phyloP scores from a whole-genome alignment of 1,140 invertebrate species.

The Megalopta genalis region DNA sequence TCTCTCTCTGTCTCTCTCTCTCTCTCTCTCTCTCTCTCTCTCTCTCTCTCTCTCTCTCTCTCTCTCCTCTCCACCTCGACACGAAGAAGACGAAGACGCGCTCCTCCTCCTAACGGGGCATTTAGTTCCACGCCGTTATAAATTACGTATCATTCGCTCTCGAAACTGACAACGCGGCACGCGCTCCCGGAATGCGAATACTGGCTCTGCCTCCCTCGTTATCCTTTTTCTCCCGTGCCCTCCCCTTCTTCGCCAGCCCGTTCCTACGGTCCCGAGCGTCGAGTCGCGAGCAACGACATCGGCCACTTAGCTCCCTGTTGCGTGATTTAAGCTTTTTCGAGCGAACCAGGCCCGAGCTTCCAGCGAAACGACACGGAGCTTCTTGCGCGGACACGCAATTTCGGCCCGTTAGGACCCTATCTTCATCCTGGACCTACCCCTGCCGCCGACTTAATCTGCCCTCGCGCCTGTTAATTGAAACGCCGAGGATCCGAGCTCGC shows the following conservation, averaged over 20 bases:
- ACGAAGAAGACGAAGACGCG: neutral
- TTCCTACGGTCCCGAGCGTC: neutral
- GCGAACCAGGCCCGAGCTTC: constrained; percentile 5
- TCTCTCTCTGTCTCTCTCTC: neutral
- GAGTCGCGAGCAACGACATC: neutral
- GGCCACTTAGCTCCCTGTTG: constrained; percentile 48
- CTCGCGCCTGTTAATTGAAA: no score
- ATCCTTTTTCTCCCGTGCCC: constrained; percentile 21
- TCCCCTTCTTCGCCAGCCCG: neutral
- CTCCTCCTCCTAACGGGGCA: constrained; percentile 41
- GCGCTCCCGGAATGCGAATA: constrained; percentile 64
- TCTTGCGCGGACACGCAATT: neutral
- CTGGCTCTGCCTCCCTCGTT: constrained; percentile 36
- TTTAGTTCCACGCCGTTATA: constrained; percentile 66
- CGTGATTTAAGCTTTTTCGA: constrained; percentile 53
- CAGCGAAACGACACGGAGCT: constrained; percentile 3
- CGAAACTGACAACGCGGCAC: constrained; percentile 63
- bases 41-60: constrained; percentile 2
- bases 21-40: constrained; percentile 5
- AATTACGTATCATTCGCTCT: constrained; percentile 69
- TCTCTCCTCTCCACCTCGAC: neutral
- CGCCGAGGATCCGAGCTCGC: no score
- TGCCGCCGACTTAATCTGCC: no score
- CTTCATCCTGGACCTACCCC: no score
- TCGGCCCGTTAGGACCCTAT: neutral